phyloP scores from a whole-genome alignment of 2,888 invertebrate genomes.

The Tortricodes alternella region DNA sequence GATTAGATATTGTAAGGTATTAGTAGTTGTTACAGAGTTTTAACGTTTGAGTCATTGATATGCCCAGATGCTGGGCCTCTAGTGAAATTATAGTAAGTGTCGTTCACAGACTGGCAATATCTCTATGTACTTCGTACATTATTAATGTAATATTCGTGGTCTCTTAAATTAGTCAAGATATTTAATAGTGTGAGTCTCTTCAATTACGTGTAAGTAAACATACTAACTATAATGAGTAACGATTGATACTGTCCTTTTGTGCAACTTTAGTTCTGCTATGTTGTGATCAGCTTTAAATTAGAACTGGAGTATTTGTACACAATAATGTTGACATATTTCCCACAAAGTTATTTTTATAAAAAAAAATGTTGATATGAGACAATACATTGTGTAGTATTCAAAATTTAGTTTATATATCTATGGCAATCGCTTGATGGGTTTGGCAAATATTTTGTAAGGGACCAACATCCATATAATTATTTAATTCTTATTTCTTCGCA shows the following conservation, averaged over 20 bases:
- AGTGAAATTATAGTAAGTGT: slow-evolving; percentile 81
- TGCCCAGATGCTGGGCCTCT: slow-evolving; percentile 77
- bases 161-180: slow-evolving; percentile 82
- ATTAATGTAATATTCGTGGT: slow-evolving; percentile 79
- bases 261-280: slow-evolving; percentile 79
- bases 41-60: slow-evolving; percentile 77
- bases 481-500: slow-evolving; percentile 46
- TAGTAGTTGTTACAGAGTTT: slow-evolving; percentile 81
- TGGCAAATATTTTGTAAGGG: slow-evolving; percentile 75
- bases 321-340: slow-evolving; percentile 68
- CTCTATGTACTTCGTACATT: slow-evolving; percentile 79
- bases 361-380: slow-evolving; percentile 76
- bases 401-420: slow-evolving; percentile 55
- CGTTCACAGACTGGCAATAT: slow-evolving; percentile 81
- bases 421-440: slow-evolving; percentile 57
- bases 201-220: slow-evolving; percentile 71
- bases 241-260: slow-evolving; percentile 75
- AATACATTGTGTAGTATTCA: slow-evolving; percentile 75
- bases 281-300: slow-evolving; percentile 80
- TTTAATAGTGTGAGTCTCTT: slow-evolving; percentile 82
- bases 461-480: slow-evolving; percentile 68
- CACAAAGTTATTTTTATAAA: slow-evolving; percentile 80
- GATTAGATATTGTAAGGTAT: slow-evolving; percentile 82
- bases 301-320: slow-evolving; percentile 77
- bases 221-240: slow-evolving; percentile 69